Percentiles rank a stretch among this genome's conserved stretches.
phyloP scores from a whole-genome alignment of 2,113 vertebrate species.

The Phaetusa simplex region DNA sequence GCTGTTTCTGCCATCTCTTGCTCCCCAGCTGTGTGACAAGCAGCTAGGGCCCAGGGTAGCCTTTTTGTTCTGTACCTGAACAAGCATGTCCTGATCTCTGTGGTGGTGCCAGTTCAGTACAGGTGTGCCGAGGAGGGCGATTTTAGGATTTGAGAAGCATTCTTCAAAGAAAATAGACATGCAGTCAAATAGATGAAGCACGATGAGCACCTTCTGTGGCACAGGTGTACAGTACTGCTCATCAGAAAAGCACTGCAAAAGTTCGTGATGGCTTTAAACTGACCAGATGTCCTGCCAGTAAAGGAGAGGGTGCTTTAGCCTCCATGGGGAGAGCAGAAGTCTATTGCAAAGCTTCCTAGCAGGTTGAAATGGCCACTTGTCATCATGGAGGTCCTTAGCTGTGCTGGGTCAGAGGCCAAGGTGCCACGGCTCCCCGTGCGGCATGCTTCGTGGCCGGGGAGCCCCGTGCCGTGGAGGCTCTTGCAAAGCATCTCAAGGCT shows the following conservation, averaged over 20 bases:
- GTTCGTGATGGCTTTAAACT: neutral
- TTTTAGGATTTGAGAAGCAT: neutral
- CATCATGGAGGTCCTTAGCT: neutral
- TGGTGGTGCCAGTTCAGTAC: neutral
- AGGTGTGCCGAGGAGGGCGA: neutral
- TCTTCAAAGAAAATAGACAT: neutral
- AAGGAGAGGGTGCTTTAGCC: neutral
- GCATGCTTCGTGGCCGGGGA: neutral
- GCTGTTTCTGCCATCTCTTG: neutral
- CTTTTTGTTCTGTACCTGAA: neutral
- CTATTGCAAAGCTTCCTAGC: neutral
- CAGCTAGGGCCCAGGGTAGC: neutral
- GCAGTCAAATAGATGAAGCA: neutral
- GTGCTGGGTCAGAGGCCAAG: neutral
- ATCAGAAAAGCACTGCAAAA: neutral
- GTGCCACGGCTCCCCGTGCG: accelerated
- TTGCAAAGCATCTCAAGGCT: neutral
- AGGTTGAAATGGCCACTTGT: neutral
- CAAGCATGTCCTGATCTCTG: neutral
- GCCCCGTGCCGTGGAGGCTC: accelerated
- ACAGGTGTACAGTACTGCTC: neutral
- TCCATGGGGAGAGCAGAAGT: neutral
- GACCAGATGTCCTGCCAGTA: neutral
- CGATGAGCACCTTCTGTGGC: neutral
- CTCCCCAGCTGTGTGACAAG: neutral